Evolutionary conservation across 2,113 vertebrate genomes (phyloP), one percentile per base, ranked within the genome.

Genomic region (Eurypyga helias): DNA sequence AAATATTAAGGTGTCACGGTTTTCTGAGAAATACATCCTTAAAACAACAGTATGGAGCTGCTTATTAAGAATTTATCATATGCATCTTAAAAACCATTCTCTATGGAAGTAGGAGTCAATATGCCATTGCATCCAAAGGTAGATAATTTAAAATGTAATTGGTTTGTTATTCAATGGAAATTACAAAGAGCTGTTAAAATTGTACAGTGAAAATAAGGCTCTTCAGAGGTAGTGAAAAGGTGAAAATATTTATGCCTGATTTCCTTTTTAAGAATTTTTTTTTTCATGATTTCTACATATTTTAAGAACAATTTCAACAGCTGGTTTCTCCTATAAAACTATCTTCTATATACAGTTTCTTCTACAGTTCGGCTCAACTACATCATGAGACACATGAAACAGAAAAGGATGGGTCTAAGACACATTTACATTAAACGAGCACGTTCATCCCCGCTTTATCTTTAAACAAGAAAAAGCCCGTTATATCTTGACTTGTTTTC

Each of bases 31-130:
- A 58, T 41, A 67, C 29, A 20, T 49, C 48, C 79, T 82, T 64
- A 87, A 82, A 91, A 41, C 25, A 77, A 28, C n/a, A 83, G 24
- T 87, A 72, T 72, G 45, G 36, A 94, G 52, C 46, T 45, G 66
- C 55, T 90, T 41, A 84, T 45, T 81, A 92, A 72, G 71, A 95
- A 94, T 86, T 92, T 52, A 86, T 89, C 49, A 83, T 34, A 69
- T 19, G 52, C 58, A 88, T 72, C 76, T 65, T 48, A 72, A 95
- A 94, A 18, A 6, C 8, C 7, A 72, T 64, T 83, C 43, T 65
- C 79, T 49, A 23, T 19, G 17, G 71, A 90, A 85, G 36, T 66
- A 76, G 20, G 51, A 95, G 92, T 90, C 82, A 83, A 86, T 85
- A 86, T 29, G 34, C 16, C 54, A 83, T 43, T 88, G 64, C 8